Percentiles rank a stretch among this genome's conserved stretches.
Evolutionary conservation across 2,888 invertebrate species (phyloP).

Genomic region (Cryptops parisi): DNA sequence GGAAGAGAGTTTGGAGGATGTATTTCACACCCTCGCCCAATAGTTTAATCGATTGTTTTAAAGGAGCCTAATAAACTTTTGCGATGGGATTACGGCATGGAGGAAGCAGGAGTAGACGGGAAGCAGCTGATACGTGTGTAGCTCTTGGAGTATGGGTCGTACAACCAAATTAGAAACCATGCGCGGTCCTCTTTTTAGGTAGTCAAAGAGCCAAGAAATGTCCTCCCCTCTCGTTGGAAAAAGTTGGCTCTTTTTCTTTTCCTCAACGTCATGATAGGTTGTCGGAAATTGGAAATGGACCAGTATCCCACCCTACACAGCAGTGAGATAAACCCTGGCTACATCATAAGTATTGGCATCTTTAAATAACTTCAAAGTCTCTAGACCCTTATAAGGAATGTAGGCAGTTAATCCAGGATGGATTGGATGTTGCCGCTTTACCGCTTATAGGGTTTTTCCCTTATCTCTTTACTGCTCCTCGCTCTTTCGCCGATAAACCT

Average conservation of each 20-base stretch:
- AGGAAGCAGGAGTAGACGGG: constrained; percentile 1
- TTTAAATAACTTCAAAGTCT: constrained; percentile 3
- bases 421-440: too few species aligned
- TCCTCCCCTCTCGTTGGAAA: background rate
- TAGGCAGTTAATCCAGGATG: too few species aligned
- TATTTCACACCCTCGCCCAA: too few species aligned
- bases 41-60: too few species aligned
- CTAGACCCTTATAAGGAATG: background rate
- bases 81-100: background rate
- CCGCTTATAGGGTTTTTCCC: too few species aligned
- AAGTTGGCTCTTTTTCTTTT: too few species aligned
- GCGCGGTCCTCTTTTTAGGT: constrained; percentile 6
- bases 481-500: too few species aligned
- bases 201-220: too few species aligned
- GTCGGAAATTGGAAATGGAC: background rate
- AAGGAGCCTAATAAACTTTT: too few species aligned
- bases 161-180: constrained; percentile 3
- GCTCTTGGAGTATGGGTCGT: too few species aligned
- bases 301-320: background rate
- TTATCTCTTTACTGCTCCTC: too few species aligned
- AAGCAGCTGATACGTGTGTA: background rate
- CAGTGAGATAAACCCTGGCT: background rate
- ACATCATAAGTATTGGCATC: background rate
- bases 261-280: background rate
- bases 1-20: too few species aligned